phyloP scores from a whole-genome alignment of 1,140 invertebrate genomes.

The honey bee (Apis mellifera) region Amel_HAv3.1 CM009945.2:3029501-3030000 shows the following conservation, averaged over 20 bases:
- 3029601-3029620: too few species aligned
- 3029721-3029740: neutral
- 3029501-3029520: too few species aligned
- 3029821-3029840: slow-evolving; percentile 16
- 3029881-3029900: slow-evolving; percentile 2
- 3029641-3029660: neutral
- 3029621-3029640: too few species aligned
- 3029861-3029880: slow-evolving; percentile 23
- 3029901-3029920: slow-evolving; percentile 18
- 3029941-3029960: neutral
- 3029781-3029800: slow-evolving; percentile 25
- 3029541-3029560: too few species aligned
- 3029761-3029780: neutral
- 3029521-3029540: too few species aligned
- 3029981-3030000: neutral
- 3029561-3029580: too few species aligned
- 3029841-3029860: slow-evolving; percentile 25
- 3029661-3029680: neutral
- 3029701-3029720: neutral
- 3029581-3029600: too few species aligned
- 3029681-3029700: neutral
- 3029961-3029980: neutral
- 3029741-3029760: slow-evolving; percentile 30
- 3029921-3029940: slow-evolving; percentile 22
- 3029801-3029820: slow-evolving; percentile 43